Conservation (phyloP, 2,888 invertebrate genomes). For the Cephus rjabovi region DNA sequence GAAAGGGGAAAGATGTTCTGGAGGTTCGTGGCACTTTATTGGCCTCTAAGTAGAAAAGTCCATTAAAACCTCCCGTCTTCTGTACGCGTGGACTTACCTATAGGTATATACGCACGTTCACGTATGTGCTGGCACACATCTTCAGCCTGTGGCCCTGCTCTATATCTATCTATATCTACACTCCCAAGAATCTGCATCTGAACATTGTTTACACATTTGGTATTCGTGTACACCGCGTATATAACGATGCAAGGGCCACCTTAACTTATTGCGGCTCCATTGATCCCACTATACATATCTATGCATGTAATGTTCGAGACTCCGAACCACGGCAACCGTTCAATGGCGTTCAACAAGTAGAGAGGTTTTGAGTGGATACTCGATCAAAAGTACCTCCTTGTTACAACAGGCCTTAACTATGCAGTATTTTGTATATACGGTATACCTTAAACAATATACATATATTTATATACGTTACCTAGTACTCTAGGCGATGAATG, state of each 20-base stretch:
- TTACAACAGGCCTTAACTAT: conserved; percentile 30
- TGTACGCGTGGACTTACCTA: conserved; percentile 12
- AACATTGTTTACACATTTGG: not conserved
- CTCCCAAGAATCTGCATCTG: no score
- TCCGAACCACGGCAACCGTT: conserved; percentile 21
- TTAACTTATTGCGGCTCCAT: not conserved
- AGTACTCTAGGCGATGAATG: no score
- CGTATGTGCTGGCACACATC: not conserved
- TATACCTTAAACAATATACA: no score
- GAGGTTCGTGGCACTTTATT: conserved; percentile 56
- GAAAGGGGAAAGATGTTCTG: conserved; percentile 53
- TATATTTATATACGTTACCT: no score
- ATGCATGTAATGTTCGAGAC: no score
- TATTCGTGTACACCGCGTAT: not conserved
- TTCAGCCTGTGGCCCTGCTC: no score
- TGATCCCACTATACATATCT: not conserved
- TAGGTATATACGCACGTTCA: not conserved
- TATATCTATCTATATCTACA: no score
- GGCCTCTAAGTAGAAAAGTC: conserved; percentile 66
- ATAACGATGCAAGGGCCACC: not conserved
- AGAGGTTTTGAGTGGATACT: conserved; percentile 52
- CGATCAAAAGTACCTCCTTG: conserved; percentile 56
- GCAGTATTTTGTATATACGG: no score
- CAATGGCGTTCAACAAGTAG: conserved; percentile 43
- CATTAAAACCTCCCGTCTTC: conserved; percentile 54